phyloP scores from a whole-genome alignment of 2,888 invertebrate species.

The Plagodis dolabraria region DNA sequence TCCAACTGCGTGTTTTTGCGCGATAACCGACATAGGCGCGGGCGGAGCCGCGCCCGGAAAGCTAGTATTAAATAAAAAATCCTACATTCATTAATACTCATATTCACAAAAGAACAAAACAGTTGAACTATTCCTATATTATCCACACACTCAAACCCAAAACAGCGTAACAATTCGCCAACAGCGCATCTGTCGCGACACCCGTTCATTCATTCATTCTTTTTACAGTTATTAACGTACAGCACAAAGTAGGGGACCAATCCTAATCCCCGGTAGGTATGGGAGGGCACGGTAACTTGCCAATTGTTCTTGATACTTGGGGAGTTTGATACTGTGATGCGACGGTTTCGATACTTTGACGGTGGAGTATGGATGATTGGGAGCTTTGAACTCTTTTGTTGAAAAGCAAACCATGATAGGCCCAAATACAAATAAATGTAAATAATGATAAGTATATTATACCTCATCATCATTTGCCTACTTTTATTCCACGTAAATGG shows the following conservation, averaged over 20 bases:
- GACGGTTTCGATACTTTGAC: neutral
- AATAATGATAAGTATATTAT: too few relatives aligned
- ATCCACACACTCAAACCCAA: constrained; percentile 26
- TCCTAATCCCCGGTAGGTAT: constrained; percentile 35
- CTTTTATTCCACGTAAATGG: too few relatives aligned
- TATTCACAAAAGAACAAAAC: too few relatives aligned
- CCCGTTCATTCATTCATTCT: constrained; percentile 33
- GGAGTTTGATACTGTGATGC: constrained; percentile 17
- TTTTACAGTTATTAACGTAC: constrained; percentile 27
- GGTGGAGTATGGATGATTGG: neutral
- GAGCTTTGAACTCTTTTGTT: too few relatives aligned
- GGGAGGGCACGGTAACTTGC: constrained; percentile 33
- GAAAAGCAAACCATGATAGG: too few relatives aligned
- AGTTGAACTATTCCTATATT: neutral
- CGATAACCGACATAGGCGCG: too few relatives aligned
- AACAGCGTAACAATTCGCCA: constrained; percentile 31
- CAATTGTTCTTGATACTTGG: neutral
- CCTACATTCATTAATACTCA: too few relatives aligned
- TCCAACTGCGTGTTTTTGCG: too few relatives aligned
- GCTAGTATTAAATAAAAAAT: too few relatives aligned
- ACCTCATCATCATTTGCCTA: too few relatives aligned
- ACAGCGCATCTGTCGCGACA: constrained; percentile 34
- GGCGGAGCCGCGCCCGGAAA: too few relatives aligned
- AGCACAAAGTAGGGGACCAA: constrained; percentile 24
- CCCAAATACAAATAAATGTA: too few relatives aligned